Evolutionary conservation across 2,113 vertebrate genomes (phyloP), one percentile per base, ranked within the genome.

Genomic region (Sinosuthora webbiana): DNA sequence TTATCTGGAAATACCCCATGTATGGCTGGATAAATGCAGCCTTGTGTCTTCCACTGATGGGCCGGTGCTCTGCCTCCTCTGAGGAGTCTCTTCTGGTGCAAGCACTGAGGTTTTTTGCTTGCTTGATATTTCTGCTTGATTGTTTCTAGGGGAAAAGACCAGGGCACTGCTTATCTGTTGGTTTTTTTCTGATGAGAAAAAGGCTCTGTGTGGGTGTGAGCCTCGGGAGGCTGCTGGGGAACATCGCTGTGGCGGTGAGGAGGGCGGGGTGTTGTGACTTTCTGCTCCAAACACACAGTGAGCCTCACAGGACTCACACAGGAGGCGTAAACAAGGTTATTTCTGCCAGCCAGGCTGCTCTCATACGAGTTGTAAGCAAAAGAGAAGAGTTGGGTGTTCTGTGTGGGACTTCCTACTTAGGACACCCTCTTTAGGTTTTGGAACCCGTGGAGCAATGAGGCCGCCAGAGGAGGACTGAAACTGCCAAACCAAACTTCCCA

Each of bases 1-100:
- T 25, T 39, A 25, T 4, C 53, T 16, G 15, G 23, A 53, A 44
- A 37, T 44, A 24, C 10, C 42, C n/a, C 5, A 0, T 1, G 4
- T 4, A 7, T 1, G 11, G 18, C 47, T 57, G 13, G 25, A 37
- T 7, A 21, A 41, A 37, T 6, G 10, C 1, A 33, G 3, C 22
- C 55, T 16, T 2, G 8, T 2, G 23, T 5, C 21, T 79, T 44
- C 22, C 57, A 12, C 56, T 42, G 79, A 55, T 1, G 5, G 49
- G 20, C 37, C 37, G 31, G 9, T 14, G 87, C 4, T 1, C 52
- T 53, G 63, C 74, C 57, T 28, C 1, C 35, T 18, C 67, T 59
- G 30, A 47, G 78, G 64, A 65, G 5, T 33, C 47, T 60, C 60
- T 75, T 16, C 15, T 35, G 3, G 0, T 30, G 60, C 31, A 78